Evolutionary conservation across 2,888 invertebrate genomes (phyloP).

Genomic region (Tipula confusa): DNA sequence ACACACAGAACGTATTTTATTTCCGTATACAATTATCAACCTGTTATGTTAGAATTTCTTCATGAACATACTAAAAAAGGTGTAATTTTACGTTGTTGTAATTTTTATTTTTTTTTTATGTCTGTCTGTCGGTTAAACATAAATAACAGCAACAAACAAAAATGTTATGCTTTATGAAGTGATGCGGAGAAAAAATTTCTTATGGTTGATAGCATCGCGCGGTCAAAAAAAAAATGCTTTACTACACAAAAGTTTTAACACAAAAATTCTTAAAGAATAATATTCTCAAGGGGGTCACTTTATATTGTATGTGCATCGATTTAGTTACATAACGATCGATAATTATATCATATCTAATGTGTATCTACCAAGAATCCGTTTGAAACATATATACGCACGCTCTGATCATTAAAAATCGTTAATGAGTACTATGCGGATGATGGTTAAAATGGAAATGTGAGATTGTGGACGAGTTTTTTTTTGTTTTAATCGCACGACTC

Average conservation of each 20-base stretch:
- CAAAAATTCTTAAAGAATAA: background rate
- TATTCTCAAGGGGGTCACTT: background rate
- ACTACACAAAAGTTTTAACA: background rate
- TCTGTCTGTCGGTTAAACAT: background rate
- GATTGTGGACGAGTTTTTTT: background rate
- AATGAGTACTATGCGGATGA: background rate
- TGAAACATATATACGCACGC: background rate
- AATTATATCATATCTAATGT: background rate
- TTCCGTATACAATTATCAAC: slow-evolving; percentile 12
- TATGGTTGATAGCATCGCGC: background rate
- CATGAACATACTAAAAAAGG: background rate
- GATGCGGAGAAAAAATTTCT: background rate
- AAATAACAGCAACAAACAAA: background rate
- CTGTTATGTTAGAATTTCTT: slow-evolving; percentile 1
- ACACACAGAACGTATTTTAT: slow-evolving; percentile 9
- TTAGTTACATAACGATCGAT: background rate
- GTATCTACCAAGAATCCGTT: background rate
- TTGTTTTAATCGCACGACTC: background rate
- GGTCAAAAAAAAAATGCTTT: background rate
- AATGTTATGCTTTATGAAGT: background rate
- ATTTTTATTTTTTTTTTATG: background rate
- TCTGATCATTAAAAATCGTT: background rate
- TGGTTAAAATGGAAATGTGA: background rate
- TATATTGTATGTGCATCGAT: background rate
- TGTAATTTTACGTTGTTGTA: background rate